phyloP scores from a whole-genome alignment of 2,797 vertebrate species.

The Coilia nasus region DNA sequence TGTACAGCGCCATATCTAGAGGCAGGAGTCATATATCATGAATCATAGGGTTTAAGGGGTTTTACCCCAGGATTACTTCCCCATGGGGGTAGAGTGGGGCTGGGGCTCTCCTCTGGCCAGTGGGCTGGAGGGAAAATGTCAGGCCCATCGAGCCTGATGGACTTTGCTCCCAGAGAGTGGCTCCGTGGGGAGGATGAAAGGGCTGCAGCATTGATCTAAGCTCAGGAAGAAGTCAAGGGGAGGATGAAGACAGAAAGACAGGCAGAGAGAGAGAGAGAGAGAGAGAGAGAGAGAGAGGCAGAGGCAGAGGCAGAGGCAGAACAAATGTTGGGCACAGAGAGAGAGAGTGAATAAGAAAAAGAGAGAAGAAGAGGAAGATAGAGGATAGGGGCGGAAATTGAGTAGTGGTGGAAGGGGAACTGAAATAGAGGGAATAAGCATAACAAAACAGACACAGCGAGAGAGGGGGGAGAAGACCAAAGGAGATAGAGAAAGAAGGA shows the following conservation, averaged over 20 bases:
- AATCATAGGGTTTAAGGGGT: slow-evolving; percentile 68
- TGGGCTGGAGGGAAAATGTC: slow-evolving; percentile 62
- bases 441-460: not conserved
- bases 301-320: not conserved
- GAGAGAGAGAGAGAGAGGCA: not conserved
- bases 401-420: no score
- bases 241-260: slow-evolving; percentile 56
- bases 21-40: slow-evolving; percentile 63
- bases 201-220: slow-evolving; percentile 68
- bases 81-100: slow-evolving; percentile 56
- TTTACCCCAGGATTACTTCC: slow-evolving; percentile 68
- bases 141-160: slow-evolving; percentile 65
- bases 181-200: slow-evolving; percentile 66
- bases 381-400: no score
- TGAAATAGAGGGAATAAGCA: not conserved
- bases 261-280: slow-evolving; percentile 30
- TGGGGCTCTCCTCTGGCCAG: slow-evolving; percentile 57
- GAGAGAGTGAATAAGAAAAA: no score
- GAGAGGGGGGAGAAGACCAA: not conserved
- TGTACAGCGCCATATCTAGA: not conserved
- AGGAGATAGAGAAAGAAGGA: not conserved
- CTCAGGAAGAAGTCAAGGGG: slow-evolving; percentile 59
- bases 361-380: no score
- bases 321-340: no score
- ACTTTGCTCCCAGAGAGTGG: slow-evolving; percentile 55